Base-by-base conservation (phyloP, 2,113 vertebrate species). In the Myxocyprinus asiaticus region DNA sequence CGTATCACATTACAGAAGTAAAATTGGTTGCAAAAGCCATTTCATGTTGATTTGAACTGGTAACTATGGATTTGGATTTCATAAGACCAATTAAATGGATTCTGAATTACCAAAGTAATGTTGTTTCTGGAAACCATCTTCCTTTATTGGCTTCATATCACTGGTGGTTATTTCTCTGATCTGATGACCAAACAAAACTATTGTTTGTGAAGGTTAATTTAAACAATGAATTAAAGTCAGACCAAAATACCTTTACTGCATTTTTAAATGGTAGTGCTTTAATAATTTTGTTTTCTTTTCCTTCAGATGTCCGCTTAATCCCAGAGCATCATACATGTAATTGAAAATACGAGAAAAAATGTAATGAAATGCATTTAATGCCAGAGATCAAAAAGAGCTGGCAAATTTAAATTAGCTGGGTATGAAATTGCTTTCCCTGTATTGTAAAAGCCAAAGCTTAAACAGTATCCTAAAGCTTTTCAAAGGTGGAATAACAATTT, bases 331-430 rank as follows among this genome's bases (percentile, higher is more conserved):
- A 58, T 80, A 89, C 86, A 82, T 88, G 86, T 87, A 86, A 89
- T 86, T 88, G 87, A 91, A 88, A 88, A 86, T 53, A 79, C 63
- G 67, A 83, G 71, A 59, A 75, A 68, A 84, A 87, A 84, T 88
- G 22, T 87, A 82, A 86, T 88, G 84, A 81, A 85, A 88, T 85
- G 63, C 77, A 77, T 78, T 82, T 90, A 88, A 87, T 86, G 63
- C 81, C 84, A 78, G 81, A 87, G 85, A 90, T 88, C 83, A 88
- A 87, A 90, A 85, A 75, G n/a, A 89, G 80, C 67, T 79, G 74
- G 81, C 59, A 85, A 84, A 81, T 88, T 88, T 76, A 88, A 83
- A 87, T 85, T 81, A 88, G 84, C 80, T 87, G 79, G 75, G 71
- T 86, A 79, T 81, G 80, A 87, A 82, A 88, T 83, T 84, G 83